phyloP scores from a whole-genome alignment of 2,113 vertebrate genomes.

The Calyptomena viridis region DNA sequence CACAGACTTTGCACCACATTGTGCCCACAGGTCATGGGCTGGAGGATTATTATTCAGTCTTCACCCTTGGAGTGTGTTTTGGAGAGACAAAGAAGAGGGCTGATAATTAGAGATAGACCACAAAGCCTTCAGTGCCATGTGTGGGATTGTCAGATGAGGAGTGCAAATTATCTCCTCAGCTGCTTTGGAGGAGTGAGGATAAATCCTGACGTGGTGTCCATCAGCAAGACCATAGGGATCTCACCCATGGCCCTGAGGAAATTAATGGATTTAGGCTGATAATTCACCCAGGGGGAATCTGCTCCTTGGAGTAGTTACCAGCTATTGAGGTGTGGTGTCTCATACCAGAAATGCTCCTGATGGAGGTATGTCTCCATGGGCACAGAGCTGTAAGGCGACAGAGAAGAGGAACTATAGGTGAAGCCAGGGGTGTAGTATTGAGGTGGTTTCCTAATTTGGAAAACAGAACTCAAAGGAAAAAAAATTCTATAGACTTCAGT shows the following conservation, averaged over 20 bases:
- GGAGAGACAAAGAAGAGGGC: neutral
- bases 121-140: neutral
- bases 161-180: neutral
- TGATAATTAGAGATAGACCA: neutral
- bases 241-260: neutral
- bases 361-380: neutral
- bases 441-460: neutral
- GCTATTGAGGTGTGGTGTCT: neutral
- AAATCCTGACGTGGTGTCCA: neutral
- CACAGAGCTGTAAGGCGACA: neutral
- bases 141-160: neutral
- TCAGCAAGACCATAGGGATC: neutral
- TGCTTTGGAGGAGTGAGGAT: neutral
- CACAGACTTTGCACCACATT: neutral
- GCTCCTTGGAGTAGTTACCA: neutral
- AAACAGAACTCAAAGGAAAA: neutral
- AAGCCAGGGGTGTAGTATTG: neutral
- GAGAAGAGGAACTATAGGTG: neutral
- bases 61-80: neutral
- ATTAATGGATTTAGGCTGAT: neutral
- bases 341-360: neutral
- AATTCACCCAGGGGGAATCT: neutral
- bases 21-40: neutral
- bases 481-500: neutral
- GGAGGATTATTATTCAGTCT: neutral